These are phyloP conservation scores for Dimorphilus gyrociliatus DNA, from an alignment of 2,888 invertebrate species.

Conservation along the genomic window DNA sequence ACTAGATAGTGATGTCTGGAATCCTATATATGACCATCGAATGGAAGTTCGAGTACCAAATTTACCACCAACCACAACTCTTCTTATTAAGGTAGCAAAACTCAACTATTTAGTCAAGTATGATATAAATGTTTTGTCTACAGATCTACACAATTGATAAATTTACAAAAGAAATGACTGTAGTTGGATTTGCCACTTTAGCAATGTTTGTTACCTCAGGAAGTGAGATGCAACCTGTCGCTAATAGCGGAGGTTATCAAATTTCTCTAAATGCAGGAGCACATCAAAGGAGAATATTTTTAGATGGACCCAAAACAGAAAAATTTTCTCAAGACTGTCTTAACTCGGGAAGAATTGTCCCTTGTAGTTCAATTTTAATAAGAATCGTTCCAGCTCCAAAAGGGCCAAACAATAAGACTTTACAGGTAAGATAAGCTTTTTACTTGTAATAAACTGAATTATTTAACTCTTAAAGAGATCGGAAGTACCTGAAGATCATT, in stretches of 20 bases:
- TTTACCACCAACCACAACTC: conserved; percentile 28
- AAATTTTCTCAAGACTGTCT: conserved; percentile 23
- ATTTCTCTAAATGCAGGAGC: conserved; percentile 31
- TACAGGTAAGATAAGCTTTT: conserved; percentile 18
- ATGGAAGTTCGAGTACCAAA: conserved; percentile 26
- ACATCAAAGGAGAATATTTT: conserved; percentile 29
- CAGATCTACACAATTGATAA: conserved; percentile 34
- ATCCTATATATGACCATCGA: conserved; percentile 29
- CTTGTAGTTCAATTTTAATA: conserved; percentile 29
- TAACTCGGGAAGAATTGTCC: conserved; percentile 18
- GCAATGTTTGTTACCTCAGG: conserved; percentile 33
- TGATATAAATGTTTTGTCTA: conserved; percentile 3
- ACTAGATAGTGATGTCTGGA: conserved; percentile 30
- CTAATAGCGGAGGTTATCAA: conserved; percentile 23
- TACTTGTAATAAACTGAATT: background rate
- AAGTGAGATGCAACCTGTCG: conserved; percentile 24
- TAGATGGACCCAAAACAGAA: conserved; percentile 27
- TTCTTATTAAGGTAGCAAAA: conserved; percentile 25
- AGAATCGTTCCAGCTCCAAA: conserved; percentile 24
- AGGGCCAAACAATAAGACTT: conserved; percentile 23
- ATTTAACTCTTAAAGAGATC: conserved; percentile 13
- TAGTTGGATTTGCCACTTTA: conserved; percentile 28
- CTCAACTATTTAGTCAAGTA: background rate
- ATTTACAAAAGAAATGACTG: conserved; percentile 22
- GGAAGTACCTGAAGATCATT: conserved; percentile 26